Conservation (phyloP, 2,888 invertebrate genomes). For the Deroplatys truncata region DNA sequence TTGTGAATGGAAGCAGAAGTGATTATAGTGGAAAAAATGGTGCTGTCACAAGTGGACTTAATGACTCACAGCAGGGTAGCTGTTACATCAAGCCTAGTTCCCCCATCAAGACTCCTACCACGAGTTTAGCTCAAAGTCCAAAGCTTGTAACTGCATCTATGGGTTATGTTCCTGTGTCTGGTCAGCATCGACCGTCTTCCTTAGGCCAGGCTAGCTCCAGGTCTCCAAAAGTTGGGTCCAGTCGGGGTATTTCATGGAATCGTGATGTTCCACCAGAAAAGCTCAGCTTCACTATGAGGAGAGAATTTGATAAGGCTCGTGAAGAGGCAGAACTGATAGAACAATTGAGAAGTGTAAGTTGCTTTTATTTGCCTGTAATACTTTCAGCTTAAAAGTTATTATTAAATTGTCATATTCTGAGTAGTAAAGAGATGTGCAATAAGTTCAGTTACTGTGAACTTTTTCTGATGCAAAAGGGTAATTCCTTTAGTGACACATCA, state of each 20-base stretch:
- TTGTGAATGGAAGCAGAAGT: conserved; percentile 40
- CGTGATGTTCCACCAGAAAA: conserved; percentile 67
- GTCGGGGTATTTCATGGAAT: conserved; percentile 52
- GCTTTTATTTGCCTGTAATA: neutral
- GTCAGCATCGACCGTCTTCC: conserved; percentile 12
- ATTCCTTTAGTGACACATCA: too few relatives aligned
- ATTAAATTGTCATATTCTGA: neutral
- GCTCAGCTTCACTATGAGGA: conserved; percentile 85
- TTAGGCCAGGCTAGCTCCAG: conserved; percentile 10
- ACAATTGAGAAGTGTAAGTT: conserved; percentile 73
- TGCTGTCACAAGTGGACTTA: conserved; percentile 14
- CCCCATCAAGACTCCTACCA: conserved; percentile 57
- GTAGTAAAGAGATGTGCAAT: neutral
- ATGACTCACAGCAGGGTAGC: conserved; percentile 36
- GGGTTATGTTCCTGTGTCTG: conserved; percentile 43
- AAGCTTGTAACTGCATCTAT: conserved; percentile 56
- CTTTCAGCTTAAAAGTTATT: neutral
- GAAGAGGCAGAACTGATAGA: conserved; percentile 83
- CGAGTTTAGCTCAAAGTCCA: conserved; percentile 43
- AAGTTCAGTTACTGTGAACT: neutral
- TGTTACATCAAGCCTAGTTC: conserved; percentile 63
- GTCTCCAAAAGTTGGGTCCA: conserved; percentile 28
- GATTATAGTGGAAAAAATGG: conserved; percentile 33
- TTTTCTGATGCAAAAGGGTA: neutral
- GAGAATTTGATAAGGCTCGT: conserved; percentile 86